Conservation (phyloP, 2,113 vertebrate genomes). For the Nibea coibor region DNA sequence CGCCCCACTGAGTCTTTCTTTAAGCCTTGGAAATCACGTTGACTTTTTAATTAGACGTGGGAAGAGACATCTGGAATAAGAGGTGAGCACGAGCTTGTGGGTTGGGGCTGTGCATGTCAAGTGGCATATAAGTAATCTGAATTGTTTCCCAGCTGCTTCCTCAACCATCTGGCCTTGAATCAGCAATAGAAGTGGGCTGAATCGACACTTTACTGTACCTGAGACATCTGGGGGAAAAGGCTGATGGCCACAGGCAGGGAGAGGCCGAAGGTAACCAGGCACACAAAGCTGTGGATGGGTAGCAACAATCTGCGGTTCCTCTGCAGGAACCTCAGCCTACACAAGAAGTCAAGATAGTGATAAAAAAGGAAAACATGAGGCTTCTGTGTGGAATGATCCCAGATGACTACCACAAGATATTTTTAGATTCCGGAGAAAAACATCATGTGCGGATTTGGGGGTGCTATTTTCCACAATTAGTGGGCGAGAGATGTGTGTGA, state of each 20-base stretch:
- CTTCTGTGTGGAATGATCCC: conserved; percentile 37
- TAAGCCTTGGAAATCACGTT: conserved; percentile 26
- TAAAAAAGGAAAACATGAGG: conserved; percentile 31
- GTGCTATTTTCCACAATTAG: conserved; percentile 45
- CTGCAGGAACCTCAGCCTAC: conserved; percentile 90
- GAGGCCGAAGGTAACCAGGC: conserved; percentile 94
- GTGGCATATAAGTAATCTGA: conserved; percentile 64
- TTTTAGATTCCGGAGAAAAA: conserved; percentile 52
- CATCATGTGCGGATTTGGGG: conserved; percentile 30
- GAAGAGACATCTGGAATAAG: conserved; percentile 27
- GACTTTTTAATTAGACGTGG: conserved; percentile 38
- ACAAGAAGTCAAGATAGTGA: conserved; percentile 26
- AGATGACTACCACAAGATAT: conserved; percentile 52
- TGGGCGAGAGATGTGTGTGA: conserved; percentile 32
- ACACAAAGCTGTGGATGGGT: conserved; percentile 94
- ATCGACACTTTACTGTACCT: conserved; percentile 82
- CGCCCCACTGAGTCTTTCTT: background rate
- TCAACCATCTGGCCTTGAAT: conserved; percentile 48
- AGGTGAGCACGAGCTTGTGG: background rate
- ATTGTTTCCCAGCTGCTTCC: conserved; percentile 61
- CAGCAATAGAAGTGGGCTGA: background rate
- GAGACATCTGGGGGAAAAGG: conserved; percentile 98
- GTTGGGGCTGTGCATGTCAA: conserved; percentile 40
- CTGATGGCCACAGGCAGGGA: conserved; percentile 98
- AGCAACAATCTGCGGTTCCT: conserved; percentile 90